Conservation (phyloP, 2,888 invertebrate species). For the Hypomecis punctinalis region DNA sequence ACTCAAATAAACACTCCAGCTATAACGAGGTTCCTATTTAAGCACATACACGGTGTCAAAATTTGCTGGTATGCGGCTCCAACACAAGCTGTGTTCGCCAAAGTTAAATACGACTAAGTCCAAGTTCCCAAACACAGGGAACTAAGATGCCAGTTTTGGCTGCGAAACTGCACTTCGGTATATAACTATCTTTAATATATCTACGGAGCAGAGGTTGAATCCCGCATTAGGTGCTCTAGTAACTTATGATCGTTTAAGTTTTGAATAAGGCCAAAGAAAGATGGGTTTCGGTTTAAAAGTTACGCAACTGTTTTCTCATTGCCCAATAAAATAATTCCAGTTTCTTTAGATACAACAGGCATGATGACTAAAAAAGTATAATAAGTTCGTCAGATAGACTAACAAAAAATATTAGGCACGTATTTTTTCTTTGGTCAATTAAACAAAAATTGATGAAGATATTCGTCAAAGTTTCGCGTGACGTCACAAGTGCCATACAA, state of each 20-base stretch:
- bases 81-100: slow-evolving; percentile 75
- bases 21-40: slow-evolving; percentile 53
- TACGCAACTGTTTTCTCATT: no score
- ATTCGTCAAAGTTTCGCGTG: no score
- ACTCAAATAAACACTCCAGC: slow-evolving; percentile 30
- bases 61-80: slow-evolving; percentile 78
- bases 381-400: no score
- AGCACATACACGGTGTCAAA: slow-evolving; percentile 68
- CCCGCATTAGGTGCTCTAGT: slow-evolving; percentile 7
- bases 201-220: slow-evolving; percentile 20
- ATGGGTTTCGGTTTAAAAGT: neutral
- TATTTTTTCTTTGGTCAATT: no score
- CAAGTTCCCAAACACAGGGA: slow-evolving; percentile 74
- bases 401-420: no score
- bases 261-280: neutral
- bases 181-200: slow-evolving; percentile 27
- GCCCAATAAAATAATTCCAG: no score
- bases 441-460: no score
- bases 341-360: no score
- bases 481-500: no score
- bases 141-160: slow-evolving; percentile 72
- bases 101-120: slow-evolving; percentile 81
- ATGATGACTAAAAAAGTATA: no score
- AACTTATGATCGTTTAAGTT: slow-evolving; percentile 5
- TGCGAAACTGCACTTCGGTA: slow-evolving; percentile 60